phyloP scores from a whole-genome alignment of 2,797 vertebrate genomes.

The Staurois parvus region DNA sequence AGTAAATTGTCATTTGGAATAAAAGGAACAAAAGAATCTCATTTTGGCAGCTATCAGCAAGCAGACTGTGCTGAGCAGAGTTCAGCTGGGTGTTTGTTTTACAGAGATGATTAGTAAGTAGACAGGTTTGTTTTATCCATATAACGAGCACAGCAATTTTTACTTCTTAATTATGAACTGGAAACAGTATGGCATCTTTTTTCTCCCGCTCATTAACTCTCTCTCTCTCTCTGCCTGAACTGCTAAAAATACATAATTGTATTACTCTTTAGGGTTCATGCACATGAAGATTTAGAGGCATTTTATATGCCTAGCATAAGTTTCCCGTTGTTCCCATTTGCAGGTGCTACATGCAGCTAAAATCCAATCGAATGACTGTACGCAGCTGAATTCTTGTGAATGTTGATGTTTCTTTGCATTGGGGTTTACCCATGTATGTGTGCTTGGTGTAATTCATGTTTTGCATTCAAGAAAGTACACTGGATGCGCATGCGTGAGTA shows the following conservation, averaged over 20 bases:
- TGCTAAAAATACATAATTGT: not conserved
- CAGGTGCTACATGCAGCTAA: no score
- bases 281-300: no score
- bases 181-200: constrained; percentile 23
- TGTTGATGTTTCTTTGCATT: no score
- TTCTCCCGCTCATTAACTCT: not conserved
- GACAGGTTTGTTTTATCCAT: constrained; percentile 52
- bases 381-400: no score
- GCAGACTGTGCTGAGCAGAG: constrained; percentile 43
- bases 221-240: constrained; percentile 12
- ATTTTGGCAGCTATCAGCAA: constrained; percentile 44
- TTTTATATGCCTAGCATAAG: no score
- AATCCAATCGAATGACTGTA: no score
- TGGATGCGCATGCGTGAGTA: no score
- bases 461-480: no score
- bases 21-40: constrained; percentile 48
- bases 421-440: no score
- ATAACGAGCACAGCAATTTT: constrained; percentile 51
- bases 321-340: no score
- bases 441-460: no score
- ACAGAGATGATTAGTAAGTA: constrained; percentile 50
- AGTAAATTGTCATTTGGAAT: constrained; percentile 35
- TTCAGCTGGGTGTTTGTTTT: constrained; percentile 59
- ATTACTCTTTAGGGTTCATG: not conserved
- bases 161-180: constrained; percentile 56